Base-by-base conservation (phyloP, 2,797 vertebrate genomes). In the Coluber constrictor region DNA sequence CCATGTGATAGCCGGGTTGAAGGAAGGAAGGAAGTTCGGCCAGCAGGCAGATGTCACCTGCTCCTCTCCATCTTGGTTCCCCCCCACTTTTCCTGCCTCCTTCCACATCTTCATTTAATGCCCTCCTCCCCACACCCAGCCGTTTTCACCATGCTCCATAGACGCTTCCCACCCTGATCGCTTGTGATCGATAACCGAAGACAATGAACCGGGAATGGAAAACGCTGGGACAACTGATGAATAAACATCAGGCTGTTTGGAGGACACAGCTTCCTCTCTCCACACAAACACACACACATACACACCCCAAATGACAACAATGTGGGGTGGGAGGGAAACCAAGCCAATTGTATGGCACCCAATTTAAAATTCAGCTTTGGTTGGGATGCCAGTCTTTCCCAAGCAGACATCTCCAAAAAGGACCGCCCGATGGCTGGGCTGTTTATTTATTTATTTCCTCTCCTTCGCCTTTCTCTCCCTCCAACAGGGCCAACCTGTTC, bases 201-300 rank as follows among this genome's bases (percentile, higher is more conserved):
- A 97, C 97, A 97, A 97, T 96, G 60, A 92, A 23, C 57, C 91
- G 94, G 29, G 93, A 96, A 96, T 94, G 95, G 96, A 94, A 95
- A 94, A 60, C 93, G 92, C 0, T 3, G 90, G 94, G 47, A 57
- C 93, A 7, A 18, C 91, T 94, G 6, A 95, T 97, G 94, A 97
- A 97, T 97, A 97, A 96, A 93, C 95, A 97, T 96, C 93, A 95
- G n/a, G 91, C 66, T 43, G 90, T 95, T 96, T 94, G 94, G 96
- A 94, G 94, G 96, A 94, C 95, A 94, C 90, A 95, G 97, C 95
- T 96, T 96, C 97, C 97, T 97, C 96, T 95, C 94, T 94, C 91
- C 0, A n/a, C 93, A 96, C 7, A 56, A 37, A 86, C 0, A n/a
- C 93, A 96, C 3, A 16, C 66, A 96, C 6, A 37, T n/a, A 60